These are phyloP conservation scores for Grapholita molesta DNA, from an alignment of 1,140 invertebrate genomes.

Conservation along the genomic window DNA sequence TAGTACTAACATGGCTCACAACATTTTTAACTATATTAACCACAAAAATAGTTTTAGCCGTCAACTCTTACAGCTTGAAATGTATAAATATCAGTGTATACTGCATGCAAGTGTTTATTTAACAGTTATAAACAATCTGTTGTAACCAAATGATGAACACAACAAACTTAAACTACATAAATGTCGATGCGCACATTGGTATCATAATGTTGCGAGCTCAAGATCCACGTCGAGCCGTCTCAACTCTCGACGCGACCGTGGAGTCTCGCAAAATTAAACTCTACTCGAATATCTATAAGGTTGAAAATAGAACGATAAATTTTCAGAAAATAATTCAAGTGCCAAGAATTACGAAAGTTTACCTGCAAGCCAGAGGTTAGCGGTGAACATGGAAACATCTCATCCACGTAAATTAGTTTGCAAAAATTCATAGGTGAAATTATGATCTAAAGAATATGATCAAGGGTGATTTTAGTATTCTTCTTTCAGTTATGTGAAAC, in stretches of 20 bases:
- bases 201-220: slow-evolving; percentile 45
- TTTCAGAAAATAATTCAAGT: slow-evolving; percentile 38
- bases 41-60: too few species aligned
- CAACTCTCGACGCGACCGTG: slow-evolving; percentile 25
- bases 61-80: too few species aligned
- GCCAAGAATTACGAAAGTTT: slow-evolving; percentile 24
- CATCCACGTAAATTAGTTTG: slow-evolving; percentile 42
- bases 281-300: not conserved
- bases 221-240: slow-evolving; percentile 40
- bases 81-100: not conserved
- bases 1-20: too few species aligned
- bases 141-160: slow-evolving; percentile 55
- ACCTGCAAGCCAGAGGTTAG: not conserved
- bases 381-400: slow-evolving; percentile 20
- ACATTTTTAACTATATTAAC: too few species aligned
- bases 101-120: not conserved
- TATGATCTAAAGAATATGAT: not conserved
- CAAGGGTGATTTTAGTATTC: too few species aligned
- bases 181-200: slow-evolving; percentile 47
- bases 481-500: not conserved
- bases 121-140: not conserved
- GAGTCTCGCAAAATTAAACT: slow-evolving; percentile 16
- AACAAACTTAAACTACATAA: slow-evolving; percentile 34
- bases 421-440: slow-evolving; percentile 26
- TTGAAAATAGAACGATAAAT: slow-evolving; percentile 1